These are phyloP conservation scores for Pinctada fucata DNA, from an alignment of 2,888 invertebrate species.

Conservation along the genomic window DNA sequence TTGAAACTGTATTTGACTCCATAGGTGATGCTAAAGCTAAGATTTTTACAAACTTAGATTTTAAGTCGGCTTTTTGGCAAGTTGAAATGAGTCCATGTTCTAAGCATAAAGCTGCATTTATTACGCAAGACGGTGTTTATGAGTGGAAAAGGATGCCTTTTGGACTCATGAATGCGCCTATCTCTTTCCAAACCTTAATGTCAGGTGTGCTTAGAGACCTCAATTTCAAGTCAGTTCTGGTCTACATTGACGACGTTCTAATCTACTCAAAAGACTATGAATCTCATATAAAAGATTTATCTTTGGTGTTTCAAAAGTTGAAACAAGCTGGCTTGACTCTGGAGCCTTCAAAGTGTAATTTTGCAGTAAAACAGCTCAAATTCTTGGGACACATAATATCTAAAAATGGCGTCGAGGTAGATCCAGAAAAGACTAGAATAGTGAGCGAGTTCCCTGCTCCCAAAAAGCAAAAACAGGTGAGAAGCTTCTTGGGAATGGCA, in stretches of 20 bases:
- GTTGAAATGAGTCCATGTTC: conserved; percentile 4
- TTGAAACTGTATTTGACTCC: too few relatives aligned
- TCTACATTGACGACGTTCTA: conserved; percentile 47
- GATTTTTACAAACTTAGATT: conserved; percentile 28
- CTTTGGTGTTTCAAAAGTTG: conserved; percentile 41
- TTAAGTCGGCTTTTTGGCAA: conserved; percentile 39
- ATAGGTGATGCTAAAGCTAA: conserved; percentile 28
- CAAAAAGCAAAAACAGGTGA: conserved; percentile 37
- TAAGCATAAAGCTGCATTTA: conserved; percentile 40
- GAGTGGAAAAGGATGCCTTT: conserved; percentile 43
- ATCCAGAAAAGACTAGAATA: conserved; percentile 35
- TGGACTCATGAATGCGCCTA: conserved; percentile 42
- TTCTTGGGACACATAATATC: conserved; percentile 44
- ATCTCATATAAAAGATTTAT: conserved; percentile 36
- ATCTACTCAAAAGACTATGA: conserved; percentile 37
- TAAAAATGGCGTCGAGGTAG: conserved; percentile 35
- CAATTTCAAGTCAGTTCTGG: conserved; percentile 44
- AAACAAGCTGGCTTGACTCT: conserved; percentile 42
- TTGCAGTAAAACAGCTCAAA: conserved; percentile 31
- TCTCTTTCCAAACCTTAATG: conserved; percentile 44
- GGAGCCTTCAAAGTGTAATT: too few relatives aligned
- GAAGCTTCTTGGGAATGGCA: conserved; percentile 43
- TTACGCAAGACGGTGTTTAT: conserved; percentile 44
- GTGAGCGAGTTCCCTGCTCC: conserved; percentile 41
- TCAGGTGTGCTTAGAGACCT: conserved; percentile 41